A percentile compares a stretch with the other conserved stretches of the same genome.
phyloP scores from a whole-genome alignment of 2,888 invertebrate genomes.

The Salticus scenicus region DNA sequence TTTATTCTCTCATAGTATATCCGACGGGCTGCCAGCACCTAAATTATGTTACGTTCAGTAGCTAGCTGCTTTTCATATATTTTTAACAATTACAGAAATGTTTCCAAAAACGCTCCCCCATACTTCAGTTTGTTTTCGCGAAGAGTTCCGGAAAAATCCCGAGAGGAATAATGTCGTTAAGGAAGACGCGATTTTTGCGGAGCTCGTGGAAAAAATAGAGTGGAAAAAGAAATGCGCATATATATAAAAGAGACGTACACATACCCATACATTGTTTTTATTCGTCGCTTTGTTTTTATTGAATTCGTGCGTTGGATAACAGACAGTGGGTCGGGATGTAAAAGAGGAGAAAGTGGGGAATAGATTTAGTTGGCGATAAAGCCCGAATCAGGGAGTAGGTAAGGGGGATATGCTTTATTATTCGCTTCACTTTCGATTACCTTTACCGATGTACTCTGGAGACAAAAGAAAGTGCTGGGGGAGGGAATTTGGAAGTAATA shows the following conservation, averaged over 20 bases:
- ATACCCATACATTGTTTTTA: conserved; percentile 44
- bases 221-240: conserved; percentile 20
- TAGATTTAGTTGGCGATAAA: conserved; percentile 30
- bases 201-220: conserved; percentile 18
- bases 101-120: conserved; percentile 16
- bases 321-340: conserved; percentile 44
- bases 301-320: conserved; percentile 42
- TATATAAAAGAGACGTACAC: conserved; percentile 3
- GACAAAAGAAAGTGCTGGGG: conserved; percentile 43
- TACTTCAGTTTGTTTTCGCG: conserved; percentile 19
- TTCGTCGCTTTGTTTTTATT: conserved; percentile 56
- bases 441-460: conserved; percentile 55
- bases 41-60: conserved; percentile 38
- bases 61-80: conserved; percentile 42
- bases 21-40: conserved; percentile 21
- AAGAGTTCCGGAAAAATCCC: conserved; percentile 59
- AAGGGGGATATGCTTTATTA: conserved; percentile 24
- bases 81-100: conserved; percentile 52
- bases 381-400: conserved; percentile 9
- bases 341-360: conserved; percentile 55
- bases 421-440: conserved; percentile 62
- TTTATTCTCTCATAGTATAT: background rate
- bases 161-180: conserved; percentile 52
- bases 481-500: conserved; percentile 13
- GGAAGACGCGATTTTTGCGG: conserved; percentile 37